These are phyloP conservation scores for Sarcophaga peregrina DNA, from an alignment of 1,140 invertebrate genomes.

Conservation along the genomic window DNA sequence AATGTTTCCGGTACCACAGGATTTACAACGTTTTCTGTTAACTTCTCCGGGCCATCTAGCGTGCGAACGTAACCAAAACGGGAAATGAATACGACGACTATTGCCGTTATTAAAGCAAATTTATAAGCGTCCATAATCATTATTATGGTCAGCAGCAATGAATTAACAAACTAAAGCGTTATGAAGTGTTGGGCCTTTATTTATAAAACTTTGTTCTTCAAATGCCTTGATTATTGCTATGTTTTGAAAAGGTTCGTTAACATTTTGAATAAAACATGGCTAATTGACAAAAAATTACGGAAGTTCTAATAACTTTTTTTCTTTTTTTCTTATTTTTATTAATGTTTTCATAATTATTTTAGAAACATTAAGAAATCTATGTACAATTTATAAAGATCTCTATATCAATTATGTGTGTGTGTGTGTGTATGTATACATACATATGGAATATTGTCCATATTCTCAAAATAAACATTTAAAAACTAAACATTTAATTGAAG, in stretches of 20 bases:
- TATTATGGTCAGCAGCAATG: background rate
- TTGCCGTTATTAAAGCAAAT: background rate
- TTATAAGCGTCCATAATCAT: background rate
- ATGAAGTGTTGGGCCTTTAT: background rate
- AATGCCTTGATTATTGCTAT: background rate
- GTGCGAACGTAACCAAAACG: background rate
- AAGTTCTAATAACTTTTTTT: background rate
- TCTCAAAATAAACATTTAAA: too few species aligned
- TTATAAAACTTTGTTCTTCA: background rate
- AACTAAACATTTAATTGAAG: too few species aligned
- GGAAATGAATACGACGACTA: background rate
- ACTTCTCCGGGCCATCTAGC: background rate
- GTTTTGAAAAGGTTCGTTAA: background rate
- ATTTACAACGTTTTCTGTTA: background rate
- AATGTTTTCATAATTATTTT: too few species aligned
- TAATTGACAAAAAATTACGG: background rate
- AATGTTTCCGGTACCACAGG: conserved; percentile 3
- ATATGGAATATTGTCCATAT: too few species aligned
- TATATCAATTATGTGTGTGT: too few species aligned
- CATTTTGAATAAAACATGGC: background rate
- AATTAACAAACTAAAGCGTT: conserved; percentile 5
- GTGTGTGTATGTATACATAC: too few species aligned
- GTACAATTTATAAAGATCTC: background rate
- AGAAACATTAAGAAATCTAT: too few species aligned
- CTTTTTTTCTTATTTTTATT: too few species aligned